A percentile compares a stretch with the other conserved stretches of the same genome.
Conservation (phyloP, 64 coral and sea anemone genomes). For the Trachythela sp. region DNA sequence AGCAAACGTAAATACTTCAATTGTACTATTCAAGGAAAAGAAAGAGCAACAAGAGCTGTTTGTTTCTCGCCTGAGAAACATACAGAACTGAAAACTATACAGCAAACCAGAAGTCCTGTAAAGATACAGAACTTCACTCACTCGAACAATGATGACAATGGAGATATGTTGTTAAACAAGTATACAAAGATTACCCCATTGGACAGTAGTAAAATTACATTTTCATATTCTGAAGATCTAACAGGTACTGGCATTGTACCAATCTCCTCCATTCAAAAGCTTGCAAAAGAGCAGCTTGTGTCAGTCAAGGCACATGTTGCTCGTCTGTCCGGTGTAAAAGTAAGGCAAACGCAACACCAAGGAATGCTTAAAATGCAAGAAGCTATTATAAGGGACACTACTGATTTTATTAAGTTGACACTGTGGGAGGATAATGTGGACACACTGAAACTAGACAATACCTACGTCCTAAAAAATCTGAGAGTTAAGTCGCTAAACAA, state of each 20-base stretch:
- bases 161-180: background rate
- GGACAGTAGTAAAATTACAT: background rate
- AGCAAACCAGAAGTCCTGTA: constrained; percentile 18
- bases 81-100: background rate
- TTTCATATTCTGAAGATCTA: background rate
- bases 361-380: background rate
- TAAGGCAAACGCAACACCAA: background rate
- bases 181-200: constrained; percentile 5
- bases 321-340: background rate
- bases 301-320: background rate
- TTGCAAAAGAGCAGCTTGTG: constrained; percentile 10
- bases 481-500: background rate
- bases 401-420: background rate
- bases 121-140: constrained; percentile 16
- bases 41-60: background rate
- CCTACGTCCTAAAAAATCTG: background rate
- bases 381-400: background rate
- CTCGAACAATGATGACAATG: background rate
- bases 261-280: background rate
- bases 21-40: constrained; percentile 19
- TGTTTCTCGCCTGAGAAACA: background rate
- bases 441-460: background rate
- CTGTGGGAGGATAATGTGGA: background rate
- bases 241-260: background rate
- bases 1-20: constrained; percentile 10